Evolutionary conservation across 1,140 invertebrate genomes (phyloP), one percentile per base, ranked within the genome.

Genomic region (Lasaia peninsularis): DNA sequence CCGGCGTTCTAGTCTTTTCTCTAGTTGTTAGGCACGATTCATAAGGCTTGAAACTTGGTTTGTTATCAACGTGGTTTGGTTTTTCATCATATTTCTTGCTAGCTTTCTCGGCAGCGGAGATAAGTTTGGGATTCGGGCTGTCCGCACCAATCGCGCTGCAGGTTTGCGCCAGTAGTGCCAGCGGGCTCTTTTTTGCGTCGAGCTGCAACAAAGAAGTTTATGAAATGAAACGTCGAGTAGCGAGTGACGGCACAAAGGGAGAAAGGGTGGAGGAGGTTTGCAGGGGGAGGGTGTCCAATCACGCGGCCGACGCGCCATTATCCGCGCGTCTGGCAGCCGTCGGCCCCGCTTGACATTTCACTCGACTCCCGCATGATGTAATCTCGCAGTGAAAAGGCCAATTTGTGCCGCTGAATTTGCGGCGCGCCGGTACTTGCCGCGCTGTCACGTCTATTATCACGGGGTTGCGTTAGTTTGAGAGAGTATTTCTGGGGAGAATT

Each of bases 111-210:
- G 90, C 92, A 44, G 92, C 92, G 48, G 94, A 92, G 57, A 93
- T 91, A 52, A 95, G 88, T 63, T 92, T 96, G 76, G 84, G 92
- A 88, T 88, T 94, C 90, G 74, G 95, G 88, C 74, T 93, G 85
- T 98, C 97, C 11, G 96, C 95, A 57, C 97, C 97, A 75, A 98
- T 98, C 81, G 97, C 97, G 79, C 96, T 97, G 91, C 97, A 98
- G 35, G 97, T 98, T 86, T 98, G 97, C 20, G 97, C 97, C 64
- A 98, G 90, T 21, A 98, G 90, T 21, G 97, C 97, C 78, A 98
- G 90, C 10, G 97, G 97, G 90, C 96, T 98, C 88, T 98, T 98
- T 91, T 98, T 98, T 52, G 96, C 95, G 88, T 98, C 97, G 91
- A 98, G 92, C 97, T 98, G 93, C 58, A 94, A 95, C 83, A 90